Evolutionary conservation across 2,888 invertebrate genomes (phyloP), one percentile per base, ranked within the genome.

Genomic region (Chymomyza amoena): DNA sequence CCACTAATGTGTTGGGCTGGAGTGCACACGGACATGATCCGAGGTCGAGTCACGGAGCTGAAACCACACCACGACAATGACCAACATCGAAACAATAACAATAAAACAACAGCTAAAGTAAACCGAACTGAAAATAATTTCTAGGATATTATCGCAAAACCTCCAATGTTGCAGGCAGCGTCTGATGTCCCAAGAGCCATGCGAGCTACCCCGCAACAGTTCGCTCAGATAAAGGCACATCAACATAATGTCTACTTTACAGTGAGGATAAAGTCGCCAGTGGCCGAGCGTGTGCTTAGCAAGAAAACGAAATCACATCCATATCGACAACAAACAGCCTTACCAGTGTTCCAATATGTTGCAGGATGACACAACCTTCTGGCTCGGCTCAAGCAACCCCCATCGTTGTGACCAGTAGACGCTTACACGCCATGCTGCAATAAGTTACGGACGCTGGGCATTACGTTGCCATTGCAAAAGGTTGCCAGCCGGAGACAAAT

Each of bases 231-330:
- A 81, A 77, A 80, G 76, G 72, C 78, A 79, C 88, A 90, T 90
- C 90, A 89, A 89, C 89, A 89, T 89, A 88, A 90, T 89, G 90
- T 89, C 89, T 89, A 89, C 88, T 90, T 90, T 90, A 90, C 89
- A 88, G 80, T 84, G 89, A 86, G 89, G 88, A 88, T 89, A 88
- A 87, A 87, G 83, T 84, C 80, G 70, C 67, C 75, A 60, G 69
- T 70, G 65, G 64, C 28, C 39, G 39, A 45, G 39, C 13, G 13
- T 25, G 50, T 61, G 64, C 68, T 76, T 70, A 62, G 67, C 28
- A 80, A 76, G 79, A 80, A 77, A 80, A 82, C 79, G 74, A 86
- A 87, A 84, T 88, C 87, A 83, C 87, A 86, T 83, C 72, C 84
- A 81, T 80, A 88, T 78, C 73, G 84, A 76, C 69, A 32, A 32